Percentiles rank a stretch among this genome's conserved stretches.
These are phyloP conservation scores for Himantopus leucocephalus DNA, from an alignment of 2,113 vertebrate species.

Conservation along the genomic window DNA sequence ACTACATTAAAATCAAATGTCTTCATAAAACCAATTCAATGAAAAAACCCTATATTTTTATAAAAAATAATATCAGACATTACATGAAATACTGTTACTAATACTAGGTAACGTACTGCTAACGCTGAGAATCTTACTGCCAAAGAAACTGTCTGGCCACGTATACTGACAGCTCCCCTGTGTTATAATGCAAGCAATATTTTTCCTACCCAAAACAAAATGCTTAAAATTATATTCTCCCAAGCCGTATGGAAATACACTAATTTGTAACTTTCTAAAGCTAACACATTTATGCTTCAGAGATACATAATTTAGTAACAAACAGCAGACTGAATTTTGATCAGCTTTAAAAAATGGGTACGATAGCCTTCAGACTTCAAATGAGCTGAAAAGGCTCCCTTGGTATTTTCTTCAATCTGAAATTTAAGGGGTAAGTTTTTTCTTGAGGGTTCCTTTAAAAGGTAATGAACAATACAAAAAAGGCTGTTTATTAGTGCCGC, in stretches of 20 bases:
- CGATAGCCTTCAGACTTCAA: slow-evolving; percentile 75
- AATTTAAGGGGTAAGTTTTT: slow-evolving; percentile 59
- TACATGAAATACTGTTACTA: slow-evolving; percentile 24
- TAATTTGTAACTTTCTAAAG: slow-evolving; percentile 82
- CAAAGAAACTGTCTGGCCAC: slow-evolving; percentile 50
- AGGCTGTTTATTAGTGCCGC: slow-evolving; percentile 38
- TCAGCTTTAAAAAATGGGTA: slow-evolving; percentile 73
- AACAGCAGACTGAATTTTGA: slow-evolving; percentile 79
- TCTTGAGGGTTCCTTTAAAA: slow-evolving; percentile 60
- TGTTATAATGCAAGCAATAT: slow-evolving; percentile 73
- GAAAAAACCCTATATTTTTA: not conserved
- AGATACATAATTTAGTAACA: slow-evolving; percentile 84
- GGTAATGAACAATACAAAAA: slow-evolving; percentile 53
- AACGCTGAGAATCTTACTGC: slow-evolving; percentile 22
- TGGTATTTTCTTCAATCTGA: slow-evolving; percentile 57
- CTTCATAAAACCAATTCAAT: not conserved
- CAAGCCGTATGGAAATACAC: slow-evolving; percentile 79
- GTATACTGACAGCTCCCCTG: slow-evolving; percentile 59
- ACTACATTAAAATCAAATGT: slow-evolving; percentile 36
- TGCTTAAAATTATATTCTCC: slow-evolving; percentile 76
- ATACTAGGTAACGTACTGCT: slow-evolving; percentile 33
- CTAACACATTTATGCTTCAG: slow-evolving; percentile 78
- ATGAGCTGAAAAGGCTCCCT: slow-evolving; percentile 72
- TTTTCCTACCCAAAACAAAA: slow-evolving; percentile 71
- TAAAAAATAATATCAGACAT: not conserved